Base-by-base conservation (phyloP, 2,888 invertebrate species). In the Alentia gelatinosa region DNA sequence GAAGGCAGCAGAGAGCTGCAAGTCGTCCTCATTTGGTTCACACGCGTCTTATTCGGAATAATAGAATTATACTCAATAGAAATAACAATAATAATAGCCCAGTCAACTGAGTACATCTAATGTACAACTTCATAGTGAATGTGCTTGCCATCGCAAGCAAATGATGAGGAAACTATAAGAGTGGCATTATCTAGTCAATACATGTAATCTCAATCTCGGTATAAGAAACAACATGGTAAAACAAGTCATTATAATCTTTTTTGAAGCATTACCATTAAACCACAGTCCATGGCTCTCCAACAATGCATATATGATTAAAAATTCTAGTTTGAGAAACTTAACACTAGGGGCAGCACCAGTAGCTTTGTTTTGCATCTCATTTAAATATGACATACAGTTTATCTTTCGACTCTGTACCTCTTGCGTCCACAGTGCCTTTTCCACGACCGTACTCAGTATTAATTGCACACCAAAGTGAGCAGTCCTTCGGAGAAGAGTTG, bases 331-430 rank as follows among this genome's bases (percentile, higher is more conserved):
- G 23, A 79, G 15, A 79, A n/a, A n/a, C n/a, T n/a, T n/a, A n/a
- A 79, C 12, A 35, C 35, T 79, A n/a, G 26, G 15, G 79, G 79
- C 79, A 79, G 79, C 79, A 79, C 79, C 79, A 79, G 79, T 79
- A 37, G 79, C 79, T 37, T 79, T 79, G 79, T 39, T 39, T 79
- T 35, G 37, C 37, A 79, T 37, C 30, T 26, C 79, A 79, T 19
- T 15, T 79, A 79, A 35, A 35, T 79, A 74, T 74, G 12, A 30
- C 19, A 56, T 30, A 79, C 26, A 75, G 35, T 35, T n/a, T 9
- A 30, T 75, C 23, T 79, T 35, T 79, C 63, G 5, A 5, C 63
- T 74, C 79, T 1, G 79, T 39, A 39, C 79, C 35, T 79, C 12
- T 12, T 26, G n/a, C n/a, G 1, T 79, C 39, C 39, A 79, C 79